These are phyloP conservation scores for Larimichthys polyactis DNA, from an alignment of 2,113 vertebrate species.

Conservation along the genomic window DNA sequence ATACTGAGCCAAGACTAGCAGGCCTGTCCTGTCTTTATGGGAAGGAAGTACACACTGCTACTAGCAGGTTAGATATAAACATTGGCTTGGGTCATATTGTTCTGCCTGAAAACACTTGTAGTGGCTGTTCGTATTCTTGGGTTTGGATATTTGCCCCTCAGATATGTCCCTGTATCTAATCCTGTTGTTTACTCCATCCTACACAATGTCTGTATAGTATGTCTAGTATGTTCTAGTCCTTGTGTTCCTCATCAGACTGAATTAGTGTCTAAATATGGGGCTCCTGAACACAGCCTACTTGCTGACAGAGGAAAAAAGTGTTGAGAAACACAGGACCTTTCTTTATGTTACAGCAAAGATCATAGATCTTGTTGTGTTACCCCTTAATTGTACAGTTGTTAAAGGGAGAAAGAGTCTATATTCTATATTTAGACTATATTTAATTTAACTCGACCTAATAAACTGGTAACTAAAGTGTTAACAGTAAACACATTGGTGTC, in stretches of 20 bases:
- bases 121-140: conserved; percentile 36
- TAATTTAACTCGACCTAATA: not conserved
- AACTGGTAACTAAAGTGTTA: conserved; percentile 3
- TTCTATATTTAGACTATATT: not conserved
- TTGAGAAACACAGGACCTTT: conserved; percentile 1
- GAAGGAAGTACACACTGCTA: conserved; percentile 54
- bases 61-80: conserved; percentile 69
- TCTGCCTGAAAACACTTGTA: conserved; percentile 44
- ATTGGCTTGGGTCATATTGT: conserved; percentile 35
- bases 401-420: not conserved
- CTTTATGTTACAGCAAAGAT: not conserved
- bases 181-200: not conserved
- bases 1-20: conserved; percentile 69
- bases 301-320: conserved; percentile 27
- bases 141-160: conserved; percentile 28
- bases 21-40: conserved; percentile 70
- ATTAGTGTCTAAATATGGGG: conserved; percentile 37
- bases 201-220: conserved; percentile 3
- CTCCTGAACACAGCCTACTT: conserved; percentile 35
- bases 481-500: conserved; percentile 5
- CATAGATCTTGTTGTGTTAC: not conserved
- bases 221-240: conserved; percentile 11
- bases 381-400: not conserved
- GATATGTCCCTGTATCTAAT: not conserved
- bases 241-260: conserved; percentile 28